A percentile compares a stretch with the other conserved stretches of the same genome.
Conservation (phyloP, 2,888 invertebrate genomes). For the Megamerina dolium region DNA sequence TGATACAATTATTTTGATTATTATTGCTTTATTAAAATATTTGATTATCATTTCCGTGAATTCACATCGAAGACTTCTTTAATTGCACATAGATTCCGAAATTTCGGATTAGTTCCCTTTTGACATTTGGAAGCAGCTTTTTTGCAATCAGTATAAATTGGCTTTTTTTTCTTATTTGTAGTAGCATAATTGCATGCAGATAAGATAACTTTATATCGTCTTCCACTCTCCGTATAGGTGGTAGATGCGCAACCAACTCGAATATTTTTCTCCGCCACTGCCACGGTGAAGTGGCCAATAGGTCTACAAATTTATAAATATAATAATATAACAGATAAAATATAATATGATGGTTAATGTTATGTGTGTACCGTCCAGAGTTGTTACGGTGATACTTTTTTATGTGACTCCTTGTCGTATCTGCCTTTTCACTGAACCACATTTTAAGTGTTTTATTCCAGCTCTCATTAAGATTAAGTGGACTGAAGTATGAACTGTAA, state of each 20-base stretch:
- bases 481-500: conserved; percentile 17
- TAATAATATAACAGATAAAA: not conserved
- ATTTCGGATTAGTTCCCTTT: conserved; percentile 27
- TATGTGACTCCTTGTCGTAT: conserved; percentile 21
- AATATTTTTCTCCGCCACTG: conserved; percentile 31
- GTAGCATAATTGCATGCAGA: conserved; percentile 34
- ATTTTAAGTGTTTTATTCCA: conserved; percentile 10
- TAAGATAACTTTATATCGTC: conserved; percentile 10
- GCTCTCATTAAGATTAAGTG: not conserved
- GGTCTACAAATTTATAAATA: conserved; percentile 6
- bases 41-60: too few species aligned
- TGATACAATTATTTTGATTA: too few species aligned
- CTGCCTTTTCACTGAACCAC: conserved; percentile 32
- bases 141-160: conserved; percentile 29
- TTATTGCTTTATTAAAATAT: too few species aligned
- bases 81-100: conserved; percentile 28
- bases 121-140: conserved; percentile 24
- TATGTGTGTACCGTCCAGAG: conserved; percentile 1
- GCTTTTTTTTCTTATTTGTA: conserved; percentile 25
- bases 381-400: conserved; percentile 20
- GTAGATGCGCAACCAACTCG: conserved; percentile 32
- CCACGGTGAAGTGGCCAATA: conserved; percentile 34
- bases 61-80: conserved; percentile 25
- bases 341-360: not conserved
- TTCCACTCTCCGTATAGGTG: not conserved